Evolutionary conservation across 2,113 vertebrate species (phyloP).

Genomic region (Oryzias curvinotus): DNA sequence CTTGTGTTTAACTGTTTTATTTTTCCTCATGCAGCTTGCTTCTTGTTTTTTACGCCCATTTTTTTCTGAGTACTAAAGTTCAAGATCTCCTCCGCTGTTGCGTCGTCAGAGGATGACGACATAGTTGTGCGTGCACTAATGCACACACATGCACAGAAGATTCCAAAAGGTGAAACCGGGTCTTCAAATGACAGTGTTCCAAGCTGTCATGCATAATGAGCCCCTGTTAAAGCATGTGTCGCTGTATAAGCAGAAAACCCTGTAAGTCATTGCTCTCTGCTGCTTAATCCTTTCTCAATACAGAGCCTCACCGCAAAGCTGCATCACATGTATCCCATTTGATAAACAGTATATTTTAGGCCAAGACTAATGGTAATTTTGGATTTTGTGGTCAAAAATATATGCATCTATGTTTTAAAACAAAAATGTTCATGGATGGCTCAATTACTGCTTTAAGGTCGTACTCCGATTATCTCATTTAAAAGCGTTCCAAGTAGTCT

Average conservation of each 20-base stretch:
- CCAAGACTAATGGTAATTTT: too few species aligned
- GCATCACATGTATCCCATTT: too few species aligned
- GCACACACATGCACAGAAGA: slow-evolving; percentile 3
- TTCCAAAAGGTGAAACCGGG: neutral
- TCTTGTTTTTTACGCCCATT: slow-evolving; percentile 26
- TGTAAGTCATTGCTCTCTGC: slow-evolving; percentile 43
- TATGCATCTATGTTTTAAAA: too few species aligned
- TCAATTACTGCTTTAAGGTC: too few species aligned
- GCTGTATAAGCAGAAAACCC: slow-evolving; percentile 26
- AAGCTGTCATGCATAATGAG: slow-evolving; percentile 41
- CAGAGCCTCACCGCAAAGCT: too few species aligned
- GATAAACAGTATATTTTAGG: too few species aligned
- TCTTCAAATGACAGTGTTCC: slow-evolving; percentile 12
- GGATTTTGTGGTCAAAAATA: too few species aligned
- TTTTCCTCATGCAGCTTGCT: neutral
- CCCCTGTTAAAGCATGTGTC: slow-evolving; percentile 28
- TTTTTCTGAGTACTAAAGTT: slow-evolving; percentile 19
- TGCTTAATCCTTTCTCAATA: neutral
- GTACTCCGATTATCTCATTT: too few species aligned
- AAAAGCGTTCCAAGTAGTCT: too few species aligned
- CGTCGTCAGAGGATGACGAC: neutral
- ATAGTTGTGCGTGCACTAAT: neutral
- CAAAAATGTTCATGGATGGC: too few species aligned
- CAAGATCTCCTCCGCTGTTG: neutral
- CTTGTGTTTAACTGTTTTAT: slow-evolving; percentile 20